Evolutionary conservation across 1,140 invertebrate species (phyloP).

Genomic region (Druon quercuslanigerum): DNA sequence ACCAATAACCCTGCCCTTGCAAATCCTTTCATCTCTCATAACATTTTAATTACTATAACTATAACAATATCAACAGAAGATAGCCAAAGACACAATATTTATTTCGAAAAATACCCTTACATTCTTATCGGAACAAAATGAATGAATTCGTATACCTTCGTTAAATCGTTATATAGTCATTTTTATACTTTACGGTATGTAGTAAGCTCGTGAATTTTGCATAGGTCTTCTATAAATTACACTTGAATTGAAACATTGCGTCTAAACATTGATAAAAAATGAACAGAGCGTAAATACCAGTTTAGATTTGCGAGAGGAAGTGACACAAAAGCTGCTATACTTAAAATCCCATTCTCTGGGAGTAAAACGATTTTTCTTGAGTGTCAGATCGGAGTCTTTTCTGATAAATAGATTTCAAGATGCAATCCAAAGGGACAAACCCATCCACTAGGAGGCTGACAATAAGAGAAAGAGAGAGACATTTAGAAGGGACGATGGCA

Average conservation of each 20-base stretch:
- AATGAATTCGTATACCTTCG: too few species aligned
- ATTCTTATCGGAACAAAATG: too few species aligned
- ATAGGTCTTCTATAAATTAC: neutral
- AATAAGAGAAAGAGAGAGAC: conserved; percentile 24
- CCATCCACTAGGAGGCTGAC: conserved; percentile 31
- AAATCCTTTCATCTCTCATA: neutral
- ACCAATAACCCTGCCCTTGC: conserved; percentile 49
- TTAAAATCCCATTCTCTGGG: conserved; percentile 6
- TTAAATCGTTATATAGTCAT: too few species aligned
- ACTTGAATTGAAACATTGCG: neutral
- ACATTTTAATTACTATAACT: neutral
- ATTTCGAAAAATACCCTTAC: too few species aligned
- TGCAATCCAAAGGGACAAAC: conserved; percentile 46
- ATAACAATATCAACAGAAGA: neutral
- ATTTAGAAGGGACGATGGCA: conserved; percentile 41
- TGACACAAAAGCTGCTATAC: conserved; percentile 4
- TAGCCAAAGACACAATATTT: too few species aligned
- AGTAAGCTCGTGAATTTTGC: neutral
- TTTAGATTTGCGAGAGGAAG: conserved; percentile 7
- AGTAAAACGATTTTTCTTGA: conserved; percentile 37
- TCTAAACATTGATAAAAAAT: neutral
- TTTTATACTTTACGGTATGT: too few species aligned
- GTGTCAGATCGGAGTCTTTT: conserved; percentile 43
- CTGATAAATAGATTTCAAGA: conserved; percentile 48
- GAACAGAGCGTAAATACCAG: neutral